Percentiles rank a stretch among this genome's conserved stretches.
Evolutionary conservation across 1,140 invertebrate genomes (phyloP).

Genomic region (Amyelois transitella): DNA sequence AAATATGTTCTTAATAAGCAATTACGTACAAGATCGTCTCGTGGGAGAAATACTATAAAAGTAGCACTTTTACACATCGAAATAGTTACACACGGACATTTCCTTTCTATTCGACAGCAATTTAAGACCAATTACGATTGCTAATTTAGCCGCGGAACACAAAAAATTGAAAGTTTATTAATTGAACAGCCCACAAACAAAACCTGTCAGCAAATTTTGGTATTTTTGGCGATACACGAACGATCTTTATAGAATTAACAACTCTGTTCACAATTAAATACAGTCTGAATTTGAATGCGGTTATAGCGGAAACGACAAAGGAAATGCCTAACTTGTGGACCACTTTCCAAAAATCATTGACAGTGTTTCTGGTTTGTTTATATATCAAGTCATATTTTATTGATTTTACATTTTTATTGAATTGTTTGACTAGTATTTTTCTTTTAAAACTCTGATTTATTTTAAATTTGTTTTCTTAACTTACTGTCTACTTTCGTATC

Average conservation of each 20-base stretch:
- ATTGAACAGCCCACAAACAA: constrained; percentile 26
- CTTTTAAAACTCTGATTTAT: background rate
- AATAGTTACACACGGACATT: background rate
- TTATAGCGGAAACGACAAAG: background rate
- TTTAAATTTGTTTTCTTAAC: no score
- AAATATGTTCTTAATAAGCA: background rate
- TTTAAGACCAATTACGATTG: background rate
- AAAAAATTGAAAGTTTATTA: constrained; percentile 29
- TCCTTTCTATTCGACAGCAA: constrained; percentile 4
- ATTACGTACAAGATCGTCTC: background rate
- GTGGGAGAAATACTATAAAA: background rate
- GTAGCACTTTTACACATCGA: background rate
- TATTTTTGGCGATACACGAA: constrained; percentile 18
- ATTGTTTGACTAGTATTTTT: background rate
- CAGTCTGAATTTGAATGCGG: background rate
- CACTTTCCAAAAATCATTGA: constrained; percentile 10
- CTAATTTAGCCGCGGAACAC: constrained; percentile 1
- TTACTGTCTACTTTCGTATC: no score
- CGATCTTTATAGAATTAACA: background rate
- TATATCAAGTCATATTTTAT: background rate
- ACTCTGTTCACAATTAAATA: background rate
- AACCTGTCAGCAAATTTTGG: constrained; percentile 24
- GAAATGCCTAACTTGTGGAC: background rate
- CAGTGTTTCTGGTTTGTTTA: constrained; percentile 4
- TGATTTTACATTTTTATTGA: background rate